phyloP scores from a whole-genome alignment of 2,888 invertebrate genomes.

The Cryptus armator region DNA sequence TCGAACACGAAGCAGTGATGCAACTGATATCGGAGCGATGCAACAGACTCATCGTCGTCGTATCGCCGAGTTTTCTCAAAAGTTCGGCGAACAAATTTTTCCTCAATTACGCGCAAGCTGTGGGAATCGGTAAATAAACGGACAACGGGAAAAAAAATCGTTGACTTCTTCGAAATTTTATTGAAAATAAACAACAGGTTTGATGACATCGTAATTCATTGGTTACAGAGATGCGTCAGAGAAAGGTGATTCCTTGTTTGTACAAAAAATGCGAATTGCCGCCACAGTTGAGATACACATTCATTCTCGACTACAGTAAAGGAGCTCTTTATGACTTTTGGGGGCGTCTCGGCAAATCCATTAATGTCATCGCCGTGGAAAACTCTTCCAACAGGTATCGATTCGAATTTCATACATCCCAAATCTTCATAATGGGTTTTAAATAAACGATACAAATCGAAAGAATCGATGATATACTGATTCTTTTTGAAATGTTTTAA shows the following conservation, averaged over 20 bases:
- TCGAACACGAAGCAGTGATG: conserved; percentile 91
- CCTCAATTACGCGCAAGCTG: conserved; percentile 92
- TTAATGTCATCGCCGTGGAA: conserved; percentile 77
- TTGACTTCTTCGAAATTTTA: conserved; percentile 43
- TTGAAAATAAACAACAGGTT: no score
- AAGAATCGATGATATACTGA: no score
- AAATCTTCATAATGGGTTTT: no score
- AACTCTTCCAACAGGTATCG: conserved; percentile 51
- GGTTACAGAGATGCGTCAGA: conserved; percentile 85
- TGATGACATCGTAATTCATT: no score
- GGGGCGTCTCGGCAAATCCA: conserved; percentile 88
- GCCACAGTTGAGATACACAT: conserved; percentile 88
- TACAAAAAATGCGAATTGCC: conserved; percentile 89
- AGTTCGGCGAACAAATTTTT: conserved; percentile 93
- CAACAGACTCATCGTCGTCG: conserved; percentile 91
- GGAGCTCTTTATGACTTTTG: conserved; percentile 89
- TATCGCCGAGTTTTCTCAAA: conserved; percentile 91
- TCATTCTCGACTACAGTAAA: conserved; percentile 88
- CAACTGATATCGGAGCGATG: conserved; percentile 92
- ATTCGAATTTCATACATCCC: no score
- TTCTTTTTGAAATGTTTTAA: no score
- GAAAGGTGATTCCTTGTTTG: conserved; percentile 91
- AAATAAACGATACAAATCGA: no score
- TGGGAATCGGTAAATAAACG: conserved; percentile 90
- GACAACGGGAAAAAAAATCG: neutral